Percentiles rank a stretch among this genome's conserved stretches.
phyloP scores from a whole-genome alignment of 1,140 invertebrate species.

The Drosophila ananassae region DNA sequence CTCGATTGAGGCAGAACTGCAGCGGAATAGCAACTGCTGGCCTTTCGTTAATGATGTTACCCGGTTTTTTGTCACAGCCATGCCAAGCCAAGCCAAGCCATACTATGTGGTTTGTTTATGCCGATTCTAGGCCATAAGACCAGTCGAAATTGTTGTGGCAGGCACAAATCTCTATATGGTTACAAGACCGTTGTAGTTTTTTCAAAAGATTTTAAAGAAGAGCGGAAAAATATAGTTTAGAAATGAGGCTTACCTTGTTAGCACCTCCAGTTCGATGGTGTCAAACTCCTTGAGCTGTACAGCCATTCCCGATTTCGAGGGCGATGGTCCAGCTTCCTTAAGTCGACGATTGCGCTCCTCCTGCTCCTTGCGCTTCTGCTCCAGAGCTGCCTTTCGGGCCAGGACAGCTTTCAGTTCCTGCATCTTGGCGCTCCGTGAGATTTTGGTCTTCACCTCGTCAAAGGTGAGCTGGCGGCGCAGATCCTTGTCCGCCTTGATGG shows the following conservation, averaged over 20 bases:
- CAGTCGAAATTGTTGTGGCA: slow-evolving; percentile 59
- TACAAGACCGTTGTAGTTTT: background rate
- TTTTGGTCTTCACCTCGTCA: slow-evolving; percentile 87
- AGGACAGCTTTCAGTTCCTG: slow-evolving; percentile 88
- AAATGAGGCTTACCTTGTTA: slow-evolving; percentile 86
- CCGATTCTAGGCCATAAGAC: slow-evolving; percentile 67
- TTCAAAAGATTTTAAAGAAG: background rate
- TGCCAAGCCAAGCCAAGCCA: background rate
- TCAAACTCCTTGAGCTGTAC: slow-evolving; percentile 88
- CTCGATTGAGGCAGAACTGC: slow-evolving; percentile 63
- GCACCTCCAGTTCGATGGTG: slow-evolving; percentile 89
- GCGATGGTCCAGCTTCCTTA: slow-evolving; percentile 83
- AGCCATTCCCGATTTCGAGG: slow-evolving; percentile 73
- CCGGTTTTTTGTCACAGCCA: slow-evolving; percentile 55
- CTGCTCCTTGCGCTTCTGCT: slow-evolving; percentile 76
- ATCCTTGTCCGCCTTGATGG: slow-evolving; percentile 78
- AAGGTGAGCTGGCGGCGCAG: slow-evolving; percentile 86
- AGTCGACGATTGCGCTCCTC: slow-evolving; percentile 75
- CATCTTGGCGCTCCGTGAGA: slow-evolving; percentile 87
- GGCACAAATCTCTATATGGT: slow-evolving; percentile 40
- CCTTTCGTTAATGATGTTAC: slow-evolving; percentile 69
- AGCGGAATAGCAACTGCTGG: slow-evolving; percentile 34
- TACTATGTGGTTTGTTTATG: slow-evolving; percentile 61
- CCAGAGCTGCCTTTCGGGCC: slow-evolving; percentile 85
- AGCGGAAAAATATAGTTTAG: background rate